Evolutionary conservation across 2,797 vertebrate genomes (phyloP), one percentile per base, ranked within the genome.

Genomic region (Lacerta bilineata): DNA sequence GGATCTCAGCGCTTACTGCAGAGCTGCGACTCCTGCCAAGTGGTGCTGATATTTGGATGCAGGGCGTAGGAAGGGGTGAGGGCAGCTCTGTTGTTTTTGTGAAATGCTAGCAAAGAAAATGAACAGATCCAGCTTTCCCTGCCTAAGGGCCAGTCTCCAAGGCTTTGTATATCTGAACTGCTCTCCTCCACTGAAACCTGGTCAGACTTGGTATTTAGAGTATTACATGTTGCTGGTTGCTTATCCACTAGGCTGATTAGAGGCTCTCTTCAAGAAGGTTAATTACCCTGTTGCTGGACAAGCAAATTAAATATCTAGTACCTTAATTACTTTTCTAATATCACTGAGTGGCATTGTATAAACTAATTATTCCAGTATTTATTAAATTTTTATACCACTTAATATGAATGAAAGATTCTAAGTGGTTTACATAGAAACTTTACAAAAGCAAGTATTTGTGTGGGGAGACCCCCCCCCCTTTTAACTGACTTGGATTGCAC

Each of bases 241-340:
- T 93, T 91, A 89, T 92, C 85, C 23, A 50, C 77, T 94, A 90
- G 87, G 75, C 86, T 89, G 84, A 82, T 92, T 90, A 83, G 68
- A 84, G 85, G 43, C 88, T 92, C 17, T 87, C 71, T 74, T 77
- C 10, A 85, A 90, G 92, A 66, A 64, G 85, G n/a, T 83, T 94
- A 92, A 91, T 91, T 93, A 83, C 72, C 80, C 9, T 81, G 86
- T 78, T 88, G 84, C 66, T 64, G 9, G 83, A n/a, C 7, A 78
- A 77, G 87, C 86, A 50, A 91, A 82, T 85, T 83, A 80, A 80
- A 88, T 87, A 8, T 86, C 36, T 76, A 1, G 5, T 79, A 20
- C 33, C 90, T 66, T 68, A 80, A 6, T 72, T 85, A n/a, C 36
- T 41, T 87, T 92, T 64, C 20, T 64, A 64, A 64, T 64, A 23